These are phyloP conservation scores for Rhodeus uyekii DNA, from an alignment of 2,797 vertebrate species.

Conservation along the genomic window DNA sequence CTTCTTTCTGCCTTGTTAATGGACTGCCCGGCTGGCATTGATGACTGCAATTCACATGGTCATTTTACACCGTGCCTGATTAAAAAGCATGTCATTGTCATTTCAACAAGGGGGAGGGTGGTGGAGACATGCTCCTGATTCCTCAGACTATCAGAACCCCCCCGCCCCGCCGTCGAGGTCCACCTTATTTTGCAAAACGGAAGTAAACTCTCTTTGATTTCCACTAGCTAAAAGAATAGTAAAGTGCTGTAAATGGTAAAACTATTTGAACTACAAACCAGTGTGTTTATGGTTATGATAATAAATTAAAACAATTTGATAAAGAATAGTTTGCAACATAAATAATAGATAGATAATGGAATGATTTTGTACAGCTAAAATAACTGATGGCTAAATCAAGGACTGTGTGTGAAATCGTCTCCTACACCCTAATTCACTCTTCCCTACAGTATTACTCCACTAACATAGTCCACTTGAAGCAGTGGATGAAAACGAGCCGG, in stretches of 20 bases:
- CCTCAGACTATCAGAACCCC: conserved; percentile 70
- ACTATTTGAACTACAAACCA: neutral
- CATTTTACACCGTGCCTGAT: conserved; percentile 74
- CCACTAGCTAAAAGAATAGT: neutral
- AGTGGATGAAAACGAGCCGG: no score
- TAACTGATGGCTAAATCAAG: no score
- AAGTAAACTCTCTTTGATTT: neutral
- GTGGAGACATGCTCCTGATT: conserved; percentile 62
- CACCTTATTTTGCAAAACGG: accelerated
- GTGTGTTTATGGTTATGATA: neutral
- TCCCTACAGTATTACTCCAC: no score
- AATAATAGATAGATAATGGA: neutral
- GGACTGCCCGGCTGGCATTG: conserved; percentile 66
- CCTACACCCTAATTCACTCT: no score
- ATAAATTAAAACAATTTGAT: neutral
- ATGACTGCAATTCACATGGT: conserved; percentile 76
- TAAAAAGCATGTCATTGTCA: conserved; percentile 74
- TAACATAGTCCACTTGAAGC: no score
- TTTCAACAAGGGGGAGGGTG: conserved; percentile 70
- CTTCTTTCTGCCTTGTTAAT: conserved; percentile 73
- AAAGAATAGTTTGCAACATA: neutral
- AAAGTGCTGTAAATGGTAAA: no score
- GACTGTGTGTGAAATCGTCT: no score
- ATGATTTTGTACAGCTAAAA: neutral
- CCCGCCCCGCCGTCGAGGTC: conserved; percentile 71